Conservation (phyloP, 2,888 invertebrate genomes). For the Dicranocentrus wangi region DNA sequence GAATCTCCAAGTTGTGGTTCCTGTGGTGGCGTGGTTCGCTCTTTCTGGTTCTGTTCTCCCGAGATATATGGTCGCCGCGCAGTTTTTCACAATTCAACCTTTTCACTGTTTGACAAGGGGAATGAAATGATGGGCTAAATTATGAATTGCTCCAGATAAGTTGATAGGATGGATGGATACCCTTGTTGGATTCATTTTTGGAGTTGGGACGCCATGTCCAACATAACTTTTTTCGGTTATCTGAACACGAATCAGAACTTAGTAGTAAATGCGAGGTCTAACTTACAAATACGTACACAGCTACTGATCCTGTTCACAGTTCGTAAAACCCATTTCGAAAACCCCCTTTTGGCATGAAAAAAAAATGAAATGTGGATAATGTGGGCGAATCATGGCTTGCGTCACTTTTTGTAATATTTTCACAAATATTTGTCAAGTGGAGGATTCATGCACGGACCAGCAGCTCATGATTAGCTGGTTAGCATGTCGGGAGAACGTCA, state of each 20-base stretch:
- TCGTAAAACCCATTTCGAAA: not conserved
- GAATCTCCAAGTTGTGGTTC: not conserved
- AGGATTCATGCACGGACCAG: too few relatives aligned
- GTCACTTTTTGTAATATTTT: conserved; percentile 25
- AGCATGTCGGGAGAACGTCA: not conserved
- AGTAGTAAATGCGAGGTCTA: too few relatives aligned
- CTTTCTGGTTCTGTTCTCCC: too few relatives aligned
- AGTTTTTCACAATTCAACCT: conserved; percentile 28
- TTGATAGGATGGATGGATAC: not conserved
- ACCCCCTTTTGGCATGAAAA: not conserved
- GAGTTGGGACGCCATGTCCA: not conserved
- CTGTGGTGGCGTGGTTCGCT: not conserved
- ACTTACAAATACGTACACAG: not conserved
- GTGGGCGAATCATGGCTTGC: not conserved
- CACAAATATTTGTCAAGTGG: conserved; percentile 39
- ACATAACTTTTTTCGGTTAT: not conserved
- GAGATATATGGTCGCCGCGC: conserved; percentile 25
- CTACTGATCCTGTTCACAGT: conserved; percentile 28
- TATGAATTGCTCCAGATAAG: conserved; percentile 38
- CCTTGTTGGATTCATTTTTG: not conserved
- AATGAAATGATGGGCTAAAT: conserved; percentile 35
- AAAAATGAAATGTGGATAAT: not conserved
- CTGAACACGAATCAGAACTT: not conserved
- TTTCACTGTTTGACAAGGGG: conserved; percentile 30
- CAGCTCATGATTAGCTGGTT: conserved; percentile 21